Evolutionary conservation across 2,113 vertebrate species (phyloP).

Genomic region (Butastur rufipennis): DNA sequence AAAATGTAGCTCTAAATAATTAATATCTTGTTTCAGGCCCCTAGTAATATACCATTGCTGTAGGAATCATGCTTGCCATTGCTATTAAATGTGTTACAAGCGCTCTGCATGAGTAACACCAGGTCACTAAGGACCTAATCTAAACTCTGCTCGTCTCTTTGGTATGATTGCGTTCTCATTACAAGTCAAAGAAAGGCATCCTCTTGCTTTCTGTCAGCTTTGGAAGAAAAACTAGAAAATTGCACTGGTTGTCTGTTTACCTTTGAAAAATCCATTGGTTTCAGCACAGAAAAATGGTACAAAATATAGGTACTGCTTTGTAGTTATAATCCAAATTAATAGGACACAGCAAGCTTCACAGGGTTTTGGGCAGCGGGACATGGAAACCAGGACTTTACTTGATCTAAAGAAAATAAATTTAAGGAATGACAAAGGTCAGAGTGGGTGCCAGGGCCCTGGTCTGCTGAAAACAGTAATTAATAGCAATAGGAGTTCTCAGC

Average conservation of each 20-base stretch:
- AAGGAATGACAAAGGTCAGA: neutral
- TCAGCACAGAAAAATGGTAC: neutral
- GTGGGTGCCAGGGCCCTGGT: neutral
- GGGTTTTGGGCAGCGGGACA: neutral
- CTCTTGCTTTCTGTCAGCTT: neutral
- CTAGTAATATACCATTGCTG: neutral
- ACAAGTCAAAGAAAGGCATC: neutral
- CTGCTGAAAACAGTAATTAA: neutral
- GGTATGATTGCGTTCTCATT: neutral
- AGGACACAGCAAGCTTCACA: neutral
- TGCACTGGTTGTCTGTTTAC: neutral
- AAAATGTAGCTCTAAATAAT: constrained; percentile 53
- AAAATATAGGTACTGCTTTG: neutral
- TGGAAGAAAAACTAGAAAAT: neutral
- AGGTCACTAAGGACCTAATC: neutral
- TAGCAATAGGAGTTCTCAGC: neutral
- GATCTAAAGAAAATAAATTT: neutral
- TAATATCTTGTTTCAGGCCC: constrained; percentile 13
- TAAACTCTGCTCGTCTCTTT: neutral
- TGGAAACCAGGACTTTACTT: neutral
- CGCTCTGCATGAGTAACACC: neutral
- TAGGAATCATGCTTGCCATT: neutral
- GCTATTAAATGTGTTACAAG: neutral
- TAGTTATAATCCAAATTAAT: neutral
- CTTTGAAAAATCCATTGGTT: neutral